Evolutionary conservation across 2,797 vertebrate genomes (phyloP).

Genomic region (Anableps anableps): DNA sequence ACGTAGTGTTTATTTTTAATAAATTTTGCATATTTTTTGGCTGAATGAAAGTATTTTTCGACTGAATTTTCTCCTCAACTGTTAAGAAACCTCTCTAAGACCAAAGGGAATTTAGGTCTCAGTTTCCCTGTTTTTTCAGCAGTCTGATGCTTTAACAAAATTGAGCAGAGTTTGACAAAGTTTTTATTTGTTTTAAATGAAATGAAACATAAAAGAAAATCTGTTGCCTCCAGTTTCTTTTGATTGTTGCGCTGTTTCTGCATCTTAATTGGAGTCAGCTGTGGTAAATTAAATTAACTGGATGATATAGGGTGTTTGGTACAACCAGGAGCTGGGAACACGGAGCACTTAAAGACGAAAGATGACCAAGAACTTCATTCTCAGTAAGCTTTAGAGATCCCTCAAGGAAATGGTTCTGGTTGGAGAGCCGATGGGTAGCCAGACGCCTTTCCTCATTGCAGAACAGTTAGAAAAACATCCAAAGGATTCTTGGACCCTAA

Average conservation of each 20-base stretch:
- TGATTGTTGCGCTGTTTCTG: background rate
- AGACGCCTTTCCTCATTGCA: no score
- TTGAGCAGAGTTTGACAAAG: background rate
- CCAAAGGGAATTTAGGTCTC: background rate
- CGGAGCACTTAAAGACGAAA: no score
- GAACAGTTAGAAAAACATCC: background rate
- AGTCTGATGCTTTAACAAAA: background rate
- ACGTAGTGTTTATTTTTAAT: background rate
- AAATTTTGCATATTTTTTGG: background rate
- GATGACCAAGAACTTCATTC: no score
- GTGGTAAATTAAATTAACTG: background rate
- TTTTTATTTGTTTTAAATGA: background rate
- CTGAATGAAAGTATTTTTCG: conserved; percentile 33
- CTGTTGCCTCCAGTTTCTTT: background rate
- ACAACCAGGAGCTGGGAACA: no score
- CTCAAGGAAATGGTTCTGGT: background rate
- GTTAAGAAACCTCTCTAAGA: background rate
- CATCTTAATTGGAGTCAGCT: background rate
- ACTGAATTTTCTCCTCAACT: background rate
- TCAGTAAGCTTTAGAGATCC: background rate
- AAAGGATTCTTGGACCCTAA: background rate
- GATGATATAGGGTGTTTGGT: no score
- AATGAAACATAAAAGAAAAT: background rate
- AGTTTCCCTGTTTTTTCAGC: background rate
- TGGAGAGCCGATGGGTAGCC: background rate